phyloP scores from a whole-genome alignment of 2,113 vertebrate genomes.

The Paramormyrops kingsleyae region DNA sequence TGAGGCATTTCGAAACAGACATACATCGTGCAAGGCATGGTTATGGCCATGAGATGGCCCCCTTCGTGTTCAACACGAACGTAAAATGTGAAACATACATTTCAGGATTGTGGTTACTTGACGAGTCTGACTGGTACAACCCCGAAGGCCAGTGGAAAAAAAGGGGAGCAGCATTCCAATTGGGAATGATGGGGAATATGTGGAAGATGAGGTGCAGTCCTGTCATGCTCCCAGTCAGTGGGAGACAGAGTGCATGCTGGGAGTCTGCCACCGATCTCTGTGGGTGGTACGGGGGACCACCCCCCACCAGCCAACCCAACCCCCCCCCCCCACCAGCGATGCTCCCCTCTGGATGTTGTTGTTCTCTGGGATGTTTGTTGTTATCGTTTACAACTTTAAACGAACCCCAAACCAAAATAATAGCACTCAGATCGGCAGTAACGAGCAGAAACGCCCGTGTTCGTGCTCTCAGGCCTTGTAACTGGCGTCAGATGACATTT shows the following conservation, averaged over 20 bases:
- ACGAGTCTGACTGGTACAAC: background rate
- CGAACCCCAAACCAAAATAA: conserved; percentile 46
- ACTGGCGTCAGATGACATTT: conserved; percentile 40
- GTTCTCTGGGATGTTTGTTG: conserved; percentile 30
- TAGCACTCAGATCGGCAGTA: conserved; percentile 30
- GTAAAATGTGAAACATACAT: background rate
- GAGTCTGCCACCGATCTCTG: conserved; percentile 31
- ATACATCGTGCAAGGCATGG: background rate
- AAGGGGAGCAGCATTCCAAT: background rate
- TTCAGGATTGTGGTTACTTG: background rate
- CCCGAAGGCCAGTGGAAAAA: background rate
- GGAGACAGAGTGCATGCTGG: background rate
- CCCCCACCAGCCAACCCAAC: background rate
- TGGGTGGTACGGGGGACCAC: conserved; percentile 37
- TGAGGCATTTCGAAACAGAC: background rate
- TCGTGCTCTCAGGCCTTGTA: conserved; percentile 25
- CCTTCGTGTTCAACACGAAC: background rate
- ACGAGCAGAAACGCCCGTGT: conserved; percentile 32
- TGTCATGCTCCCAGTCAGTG: conserved; percentile 28
- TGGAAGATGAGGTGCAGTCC: background rate
- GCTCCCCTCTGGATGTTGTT: conserved; percentile 31
- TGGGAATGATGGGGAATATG: background rate
- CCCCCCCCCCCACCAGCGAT: background rate
- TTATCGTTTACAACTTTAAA: conserved; percentile 37
- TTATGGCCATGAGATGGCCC: background rate